Conservation (phyloP, 1,140 invertebrate genomes). For the Drosophila ogumai region DNA sequence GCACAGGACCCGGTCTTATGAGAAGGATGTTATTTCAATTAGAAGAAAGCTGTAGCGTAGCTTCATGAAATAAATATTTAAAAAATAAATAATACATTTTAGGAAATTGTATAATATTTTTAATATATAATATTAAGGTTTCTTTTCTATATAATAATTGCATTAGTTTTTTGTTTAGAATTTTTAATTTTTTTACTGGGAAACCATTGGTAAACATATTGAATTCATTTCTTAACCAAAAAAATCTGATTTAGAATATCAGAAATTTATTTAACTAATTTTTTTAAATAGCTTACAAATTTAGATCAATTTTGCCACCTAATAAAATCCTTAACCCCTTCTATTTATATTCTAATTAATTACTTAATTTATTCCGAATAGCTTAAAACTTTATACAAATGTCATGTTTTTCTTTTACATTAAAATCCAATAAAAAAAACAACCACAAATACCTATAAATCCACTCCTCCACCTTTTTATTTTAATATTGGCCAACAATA, state of each 20-base stretch:
- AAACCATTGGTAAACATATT: background rate
- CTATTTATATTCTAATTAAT: too few relatives aligned
- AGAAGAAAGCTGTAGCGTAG: background rate
- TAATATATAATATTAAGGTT: background rate
- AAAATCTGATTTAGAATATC: background rate
- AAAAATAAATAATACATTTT: too few relatives aligned
- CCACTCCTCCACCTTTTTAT: background rate
- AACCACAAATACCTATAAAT: background rate
- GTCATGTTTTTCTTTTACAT: too few relatives aligned
- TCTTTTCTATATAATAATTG: background rate
- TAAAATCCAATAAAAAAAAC: background rate
- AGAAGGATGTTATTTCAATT: constrained; percentile 19
- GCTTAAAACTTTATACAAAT: background rate
- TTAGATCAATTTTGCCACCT: too few relatives aligned
- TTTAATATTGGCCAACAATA: constrained; percentile 5
- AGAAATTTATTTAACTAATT: background rate
- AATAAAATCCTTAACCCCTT: too few relatives aligned
- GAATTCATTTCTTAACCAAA: background rate
- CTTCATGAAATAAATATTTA: background rate
- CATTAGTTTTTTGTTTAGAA: background rate
- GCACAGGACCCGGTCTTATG: background rate
- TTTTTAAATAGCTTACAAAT: too few relatives aligned
- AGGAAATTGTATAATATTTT: too few relatives aligned
- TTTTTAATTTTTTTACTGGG: background rate
- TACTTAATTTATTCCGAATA: background rate